phyloP scores from a whole-genome alignment of 2,888 invertebrate species.

The Chrysodeixis includens region DNA sequence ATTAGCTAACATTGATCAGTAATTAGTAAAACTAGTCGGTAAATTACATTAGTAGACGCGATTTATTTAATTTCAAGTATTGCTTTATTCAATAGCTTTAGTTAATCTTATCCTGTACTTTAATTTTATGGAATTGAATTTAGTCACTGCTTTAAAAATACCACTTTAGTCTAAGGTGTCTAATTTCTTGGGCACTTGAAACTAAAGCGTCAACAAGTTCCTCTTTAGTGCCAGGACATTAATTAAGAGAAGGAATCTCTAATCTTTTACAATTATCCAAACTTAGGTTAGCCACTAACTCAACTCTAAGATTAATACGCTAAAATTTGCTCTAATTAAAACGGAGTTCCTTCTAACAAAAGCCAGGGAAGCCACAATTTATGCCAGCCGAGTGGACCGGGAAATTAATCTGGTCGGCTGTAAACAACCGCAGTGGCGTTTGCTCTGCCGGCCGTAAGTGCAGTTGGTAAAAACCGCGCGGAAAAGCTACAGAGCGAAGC shows the following conservation, averaged over 20 bases:
- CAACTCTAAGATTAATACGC: slow-evolving; percentile 45
- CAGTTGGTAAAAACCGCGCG: slow-evolving; percentile 32
- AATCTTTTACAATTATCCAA: slow-evolving; percentile 28
- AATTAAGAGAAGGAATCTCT: slow-evolving; percentile 12
- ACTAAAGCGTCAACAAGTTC: background rate
- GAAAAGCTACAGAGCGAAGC: slow-evolving; percentile 7
- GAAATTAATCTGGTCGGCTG: slow-evolving; percentile 69
- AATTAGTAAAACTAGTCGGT: no score
- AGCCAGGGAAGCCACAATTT: slow-evolving; percentile 66
- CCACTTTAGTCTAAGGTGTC: background rate
- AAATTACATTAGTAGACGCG: no score
- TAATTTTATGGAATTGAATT: no score
- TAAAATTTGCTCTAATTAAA: slow-evolving; percentile 68
- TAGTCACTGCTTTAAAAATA: no score
- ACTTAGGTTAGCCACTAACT: slow-evolving; percentile 23
- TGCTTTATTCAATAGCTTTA: no score
- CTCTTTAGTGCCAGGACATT: background rate
- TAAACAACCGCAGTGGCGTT: slow-evolving; percentile 60
- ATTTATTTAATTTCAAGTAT: no score
- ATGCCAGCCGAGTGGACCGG: slow-evolving; percentile 64
- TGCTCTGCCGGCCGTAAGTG: slow-evolving; percentile 23
- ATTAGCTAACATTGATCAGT: no score
- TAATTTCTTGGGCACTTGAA: background rate
- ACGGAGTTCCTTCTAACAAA: slow-evolving; percentile 61
- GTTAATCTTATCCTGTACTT: no score